Percentiles rank a stretch among this genome's conserved stretches.
phyloP scores from a whole-genome alignment of 2,797 vertebrate genomes.

The Galago senegalensis region DNA sequence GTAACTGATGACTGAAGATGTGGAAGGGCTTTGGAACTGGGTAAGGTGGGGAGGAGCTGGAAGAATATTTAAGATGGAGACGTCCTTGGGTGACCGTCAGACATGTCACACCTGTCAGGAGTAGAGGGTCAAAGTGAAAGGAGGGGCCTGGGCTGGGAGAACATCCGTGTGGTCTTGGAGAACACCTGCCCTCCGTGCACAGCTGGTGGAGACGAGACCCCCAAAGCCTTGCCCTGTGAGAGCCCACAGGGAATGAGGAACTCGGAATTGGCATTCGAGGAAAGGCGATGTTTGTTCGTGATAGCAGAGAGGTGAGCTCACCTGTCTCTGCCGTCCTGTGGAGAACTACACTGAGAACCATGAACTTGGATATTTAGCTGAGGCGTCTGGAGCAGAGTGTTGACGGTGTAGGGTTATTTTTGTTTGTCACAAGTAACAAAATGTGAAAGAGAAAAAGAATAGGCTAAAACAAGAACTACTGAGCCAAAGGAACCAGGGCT shows the following conservation, averaged over 20 bases:
- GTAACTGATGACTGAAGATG: no score
- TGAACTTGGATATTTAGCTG: neutral
- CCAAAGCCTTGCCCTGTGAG: no score
- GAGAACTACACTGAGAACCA: neutral
- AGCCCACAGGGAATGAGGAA: neutral
- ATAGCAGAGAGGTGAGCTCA: neutral
- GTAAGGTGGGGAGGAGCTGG: neutral
- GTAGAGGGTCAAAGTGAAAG: accelerated
- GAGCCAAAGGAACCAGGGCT: no score
- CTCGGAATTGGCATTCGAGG: neutral
- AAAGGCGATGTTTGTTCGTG: accelerated
- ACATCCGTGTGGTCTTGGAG: neutral
- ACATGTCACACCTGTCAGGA: neutral
- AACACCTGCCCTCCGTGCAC: accelerated
- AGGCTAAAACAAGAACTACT: neutral
- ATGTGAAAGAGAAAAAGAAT: neutral
- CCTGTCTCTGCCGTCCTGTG: neutral
- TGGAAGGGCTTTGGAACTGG: neutral
- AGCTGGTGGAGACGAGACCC: accelerated
- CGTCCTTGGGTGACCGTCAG: accelerated
- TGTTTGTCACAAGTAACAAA: neutral
- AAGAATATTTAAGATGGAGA: no score
- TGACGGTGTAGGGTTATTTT: neutral
- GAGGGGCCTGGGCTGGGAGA: neutral
- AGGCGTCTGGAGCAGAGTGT: neutral